Percentiles rank a stretch among this genome's conserved stretches.
These are phyloP conservation scores for Dryobotodes eremita DNA, from an alignment of 2,888 invertebrate species.

Conservation along the genomic window DNA sequence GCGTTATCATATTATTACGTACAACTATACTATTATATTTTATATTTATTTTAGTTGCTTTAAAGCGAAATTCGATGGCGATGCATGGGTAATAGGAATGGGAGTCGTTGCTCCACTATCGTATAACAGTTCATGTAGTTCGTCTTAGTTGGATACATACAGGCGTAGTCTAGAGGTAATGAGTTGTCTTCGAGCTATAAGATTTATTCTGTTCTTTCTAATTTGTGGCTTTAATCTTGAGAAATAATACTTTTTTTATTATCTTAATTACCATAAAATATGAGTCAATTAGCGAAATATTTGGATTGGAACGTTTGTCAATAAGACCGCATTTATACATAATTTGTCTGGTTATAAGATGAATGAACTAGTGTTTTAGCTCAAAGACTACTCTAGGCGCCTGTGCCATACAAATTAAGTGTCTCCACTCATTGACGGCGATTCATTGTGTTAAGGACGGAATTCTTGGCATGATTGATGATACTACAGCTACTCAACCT, in stretches of 20 bases:
- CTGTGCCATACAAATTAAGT: constrained; percentile 12
- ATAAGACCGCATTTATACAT: neutral
- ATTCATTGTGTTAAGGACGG: constrained; percentile 17
- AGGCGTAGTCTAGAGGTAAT: constrained; percentile 7
- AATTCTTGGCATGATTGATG: constrained; percentile 17
- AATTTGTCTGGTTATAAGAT: neutral
- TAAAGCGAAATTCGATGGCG: constrained; percentile 20
- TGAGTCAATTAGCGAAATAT: neutral
- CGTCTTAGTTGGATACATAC: constrained; percentile 10
- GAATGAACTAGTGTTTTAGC: neutral
- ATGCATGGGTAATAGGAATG: neutral
- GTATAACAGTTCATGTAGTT: constrained; percentile 1
- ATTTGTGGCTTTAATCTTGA: neutral
- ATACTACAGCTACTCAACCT: constrained; percentile 11
- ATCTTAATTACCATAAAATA: neutral
- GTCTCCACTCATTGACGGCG: neutral
- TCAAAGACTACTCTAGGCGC: neutral
- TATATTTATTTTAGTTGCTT: neutral
- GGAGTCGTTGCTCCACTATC: constrained; percentile 11
- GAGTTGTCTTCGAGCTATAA: neutral
- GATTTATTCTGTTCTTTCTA: neutral
- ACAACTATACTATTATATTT: neutral
- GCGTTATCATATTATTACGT: neutral
- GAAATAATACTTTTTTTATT: neutral
- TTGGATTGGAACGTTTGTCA: neutral